Percentiles rank a stretch among this genome's conserved stretches.
These are phyloP conservation scores for Chaetodon trifasciatus DNA, from an alignment of 2,797 vertebrate species.

Conservation along the genomic window DNA sequence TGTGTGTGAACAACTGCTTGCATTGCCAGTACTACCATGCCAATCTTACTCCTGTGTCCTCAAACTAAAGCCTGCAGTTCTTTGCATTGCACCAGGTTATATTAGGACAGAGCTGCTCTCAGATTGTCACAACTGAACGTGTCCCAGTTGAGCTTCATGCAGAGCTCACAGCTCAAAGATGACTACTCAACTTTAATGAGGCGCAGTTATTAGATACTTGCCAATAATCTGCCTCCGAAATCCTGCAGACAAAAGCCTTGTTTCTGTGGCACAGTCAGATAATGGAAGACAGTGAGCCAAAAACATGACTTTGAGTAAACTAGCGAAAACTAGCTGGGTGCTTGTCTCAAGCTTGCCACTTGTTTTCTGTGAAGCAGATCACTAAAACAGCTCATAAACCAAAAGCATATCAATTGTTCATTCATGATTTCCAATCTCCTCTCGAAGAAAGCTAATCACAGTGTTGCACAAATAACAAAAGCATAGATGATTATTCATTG, in stretches of 20 bases:
- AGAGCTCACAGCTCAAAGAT: slow-evolving; percentile 38
- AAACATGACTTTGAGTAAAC: slow-evolving; percentile 50
- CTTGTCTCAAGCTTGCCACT: slow-evolving; percentile 43
- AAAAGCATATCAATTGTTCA: slow-evolving; percentile 24
- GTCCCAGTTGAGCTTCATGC: slow-evolving; percentile 46
- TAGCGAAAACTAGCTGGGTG: slow-evolving; percentile 29
- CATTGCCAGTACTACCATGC: not conserved
- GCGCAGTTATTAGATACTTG: slow-evolving; percentile 52
- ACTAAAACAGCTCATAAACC: slow-evolving; percentile 11
- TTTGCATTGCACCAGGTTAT: slow-evolving; percentile 43
- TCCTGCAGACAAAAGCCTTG: slow-evolving; percentile 57
- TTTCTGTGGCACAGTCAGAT: slow-evolving; percentile 46
- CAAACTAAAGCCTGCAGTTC: slow-evolving; percentile 18
- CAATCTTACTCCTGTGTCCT: slow-evolving; percentile 22
- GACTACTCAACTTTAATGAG: slow-evolving; percentile 53
- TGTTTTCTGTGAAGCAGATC: slow-evolving; percentile 34
- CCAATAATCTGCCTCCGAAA: slow-evolving; percentile 58
- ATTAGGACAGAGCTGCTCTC: slow-evolving; percentile 42
- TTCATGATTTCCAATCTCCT: slow-evolving; percentile 36
- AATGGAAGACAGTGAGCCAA: slow-evolving; percentile 43
- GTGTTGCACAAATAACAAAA: slow-evolving; percentile 19
- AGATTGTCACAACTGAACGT: slow-evolving; percentile 16
- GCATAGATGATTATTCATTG: slow-evolving; percentile 9
- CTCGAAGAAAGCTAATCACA: slow-evolving; percentile 9
- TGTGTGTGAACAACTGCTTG: slow-evolving; percentile 8